Base-by-base conservation (phyloP, 2,797 vertebrate genomes). In the Diglossa cyanea region DNA sequence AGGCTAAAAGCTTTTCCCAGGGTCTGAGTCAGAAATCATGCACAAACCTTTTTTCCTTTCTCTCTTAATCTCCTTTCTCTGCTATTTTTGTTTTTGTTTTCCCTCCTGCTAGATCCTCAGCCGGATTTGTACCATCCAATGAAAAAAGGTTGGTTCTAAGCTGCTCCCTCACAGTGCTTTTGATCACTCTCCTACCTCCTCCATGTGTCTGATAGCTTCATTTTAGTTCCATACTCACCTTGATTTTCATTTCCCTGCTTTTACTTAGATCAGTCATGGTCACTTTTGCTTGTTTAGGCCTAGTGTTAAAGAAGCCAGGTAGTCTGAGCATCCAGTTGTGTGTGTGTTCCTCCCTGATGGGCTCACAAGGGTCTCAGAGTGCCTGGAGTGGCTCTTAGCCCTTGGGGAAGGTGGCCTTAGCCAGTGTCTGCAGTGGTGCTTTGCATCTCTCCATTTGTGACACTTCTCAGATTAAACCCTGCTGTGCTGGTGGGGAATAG, bases 111-210 rank as follows among this genome's bases (percentile, higher is more conserved):
- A 99, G 99, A 99, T 97, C 98, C 99, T 98, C 98, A 99, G 97
- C 99, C 98, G 98, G 99, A 99, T 97, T 98, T 99, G 98, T 99
- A 98, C 97, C 99, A 98, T 97, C 98, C 99, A 98, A 98, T 99
- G 99, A 99, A 99, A 98, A 99, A 99, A 99, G 99, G 99, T 99
- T 99, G 99, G 99, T 99, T 97, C 95, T 96, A 93, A 97, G 97
- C 95, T 92, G 96, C 97, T 97, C 88, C 95, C 94, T 93, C 83
- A 92, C 86, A 97, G 86, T 55, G 97, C 95, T 92, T 94, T 80
- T 65, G 51, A 61, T 97, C 92, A 93, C 95, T 88, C 84, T 96
- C 84, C 93, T 95, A 48, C 93, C 86, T 96, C 79, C 96, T 97
- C 86, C 74, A 17, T 97, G 96, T 97, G 95, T 96, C 75, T 91